Base-by-base conservation (phyloP, 1,140 invertebrate genomes). In the Cydia pomonella region DNA sequence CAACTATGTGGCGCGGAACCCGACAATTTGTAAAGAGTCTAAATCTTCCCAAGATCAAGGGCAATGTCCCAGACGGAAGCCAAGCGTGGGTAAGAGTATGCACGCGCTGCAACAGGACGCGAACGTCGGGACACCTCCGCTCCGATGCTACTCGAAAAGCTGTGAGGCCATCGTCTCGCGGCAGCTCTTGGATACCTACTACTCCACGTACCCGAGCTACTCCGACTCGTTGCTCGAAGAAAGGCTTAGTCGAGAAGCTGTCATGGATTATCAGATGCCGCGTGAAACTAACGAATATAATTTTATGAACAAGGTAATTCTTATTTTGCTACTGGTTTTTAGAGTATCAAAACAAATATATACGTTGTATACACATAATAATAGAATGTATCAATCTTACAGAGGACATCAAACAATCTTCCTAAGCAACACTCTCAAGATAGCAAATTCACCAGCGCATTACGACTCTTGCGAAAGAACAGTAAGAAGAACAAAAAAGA, bases 171-270 rank as follows among this genome's bases (percentile, higher is more conserved):
- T 92, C 23, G 82, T 84, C 9, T 82, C 84, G 18, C 81, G 78
- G 77, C 73, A 80, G 16, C 62, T 73, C 18, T 78, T 81, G 0
- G 82, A 87, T 21, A 77, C 77, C 29, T 82, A 77, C 72, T 80
- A 81, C 27, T 16, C 27, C 75, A 79, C 80, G 21, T 85, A 88
- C 71, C 73, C 83, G 7, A 90, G 83, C 73, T 91, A 84, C 63
- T 92, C 90, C 1, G 90, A 91, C 73, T 87, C 89, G 6, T 16
- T 90, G 25, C 72, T 92, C 47, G 89, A 90, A 73, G 90, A 86
- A 62, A 74, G 21, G 21, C 5, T 89, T 1, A 92, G 87, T 62
- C 72, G 88, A 9, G 84, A 88, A 79, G 82, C 72, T 10, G 7
- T 21, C n/a, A 18, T 16, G 13, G 27, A 38, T 18, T 69, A n/a